Evolutionary conservation across 2,113 vertebrate species (phyloP).

Genomic region (Cyprinodon tularosa): DNA sequence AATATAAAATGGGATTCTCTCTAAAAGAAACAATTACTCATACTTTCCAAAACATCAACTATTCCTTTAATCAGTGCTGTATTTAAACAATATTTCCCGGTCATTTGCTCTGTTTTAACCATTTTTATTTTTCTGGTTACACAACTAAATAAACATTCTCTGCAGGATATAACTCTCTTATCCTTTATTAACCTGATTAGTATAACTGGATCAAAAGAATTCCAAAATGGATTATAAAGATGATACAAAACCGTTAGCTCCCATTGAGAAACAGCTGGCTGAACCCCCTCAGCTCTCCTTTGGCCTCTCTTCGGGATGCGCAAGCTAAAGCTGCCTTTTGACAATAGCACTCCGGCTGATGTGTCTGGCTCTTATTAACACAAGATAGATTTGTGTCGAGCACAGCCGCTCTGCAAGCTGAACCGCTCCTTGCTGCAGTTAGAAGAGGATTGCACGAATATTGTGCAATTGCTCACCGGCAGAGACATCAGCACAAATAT

Average conservation of each 20-base stretch:
- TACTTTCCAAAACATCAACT: conserved; percentile 3
- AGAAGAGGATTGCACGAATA: conserved; percentile 23
- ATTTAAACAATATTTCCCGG: conserved; percentile 17
- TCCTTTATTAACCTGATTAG: conserved; percentile 64
- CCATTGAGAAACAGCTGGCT: conserved; percentile 62
- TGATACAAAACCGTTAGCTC: conserved; percentile 69
- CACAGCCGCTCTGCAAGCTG: conserved; percentile 44
- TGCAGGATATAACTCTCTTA: conserved; percentile 27
- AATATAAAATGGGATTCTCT: background rate
- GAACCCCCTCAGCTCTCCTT: conserved; percentile 59
- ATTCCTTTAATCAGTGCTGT: conserved; percentile 36
- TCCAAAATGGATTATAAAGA: conserved; percentile 48
- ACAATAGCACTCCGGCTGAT: conserved; percentile 75
- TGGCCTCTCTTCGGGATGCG: conserved; percentile 62
- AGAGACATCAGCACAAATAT: conserved; percentile 40
- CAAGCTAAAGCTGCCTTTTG: conserved; percentile 63
- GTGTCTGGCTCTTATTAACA: conserved; percentile 75
- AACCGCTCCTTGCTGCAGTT: conserved; percentile 61
- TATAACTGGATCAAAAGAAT: conserved; percentile 50
- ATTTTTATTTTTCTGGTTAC: conserved; percentile 13
- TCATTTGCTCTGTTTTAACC: conserved; percentile 3
- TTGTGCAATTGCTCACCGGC: conserved; percentile 60
- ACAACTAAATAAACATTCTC: conserved; percentile 32
- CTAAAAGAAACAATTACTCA: background rate
- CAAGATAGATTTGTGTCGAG: conserved; percentile 68